These are phyloP conservation scores for Fragum sueziense DNA, from an alignment of 2,888 invertebrate genomes.

Conservation along the genomic window DNA sequence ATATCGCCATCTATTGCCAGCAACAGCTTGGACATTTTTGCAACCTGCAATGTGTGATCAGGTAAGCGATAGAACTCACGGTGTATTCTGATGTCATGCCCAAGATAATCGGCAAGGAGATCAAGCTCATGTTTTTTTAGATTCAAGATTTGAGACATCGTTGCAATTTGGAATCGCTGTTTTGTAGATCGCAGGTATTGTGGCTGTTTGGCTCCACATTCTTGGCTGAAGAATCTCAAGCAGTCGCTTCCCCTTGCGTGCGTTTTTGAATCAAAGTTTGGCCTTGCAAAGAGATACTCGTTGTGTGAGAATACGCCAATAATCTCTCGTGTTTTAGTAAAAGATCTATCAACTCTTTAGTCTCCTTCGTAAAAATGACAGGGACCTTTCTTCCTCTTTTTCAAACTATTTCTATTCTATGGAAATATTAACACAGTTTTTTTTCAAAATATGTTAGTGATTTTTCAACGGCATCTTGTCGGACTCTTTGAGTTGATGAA, in stretches of 20 bases:
- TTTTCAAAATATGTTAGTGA: not conserved
- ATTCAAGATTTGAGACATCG: not conserved
- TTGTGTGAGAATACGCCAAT: not conserved
- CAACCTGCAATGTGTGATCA: not conserved
- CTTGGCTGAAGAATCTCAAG: not conserved
- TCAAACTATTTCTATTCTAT: not conserved
- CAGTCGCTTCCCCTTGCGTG: not conserved
- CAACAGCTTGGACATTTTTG: not conserved
- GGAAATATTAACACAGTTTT: not conserved
- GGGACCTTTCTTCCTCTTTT: not conserved
- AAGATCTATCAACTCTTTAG: not conserved
- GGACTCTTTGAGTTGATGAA: not conserved
- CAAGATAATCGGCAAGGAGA: not conserved
- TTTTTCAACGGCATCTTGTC: not conserved
- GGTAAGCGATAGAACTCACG: not conserved
- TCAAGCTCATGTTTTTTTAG: constrained; percentile 2
- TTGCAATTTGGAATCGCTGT: not conserved
- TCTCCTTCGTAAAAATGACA: not conserved
- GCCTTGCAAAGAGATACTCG: not conserved
- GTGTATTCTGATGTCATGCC: constrained; percentile 13
- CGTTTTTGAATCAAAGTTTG: not conserved
- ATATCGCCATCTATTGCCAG: not conserved
- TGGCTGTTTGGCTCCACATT: not conserved
- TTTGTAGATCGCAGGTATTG: not conserved
- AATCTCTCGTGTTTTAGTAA: not conserved